A percentile compares a stretch with the other conserved stretches of the same genome.
phyloP scores from a whole-genome alignment of 1,140 invertebrate genomes.

The Leptinotarsa defecta region DNA sequence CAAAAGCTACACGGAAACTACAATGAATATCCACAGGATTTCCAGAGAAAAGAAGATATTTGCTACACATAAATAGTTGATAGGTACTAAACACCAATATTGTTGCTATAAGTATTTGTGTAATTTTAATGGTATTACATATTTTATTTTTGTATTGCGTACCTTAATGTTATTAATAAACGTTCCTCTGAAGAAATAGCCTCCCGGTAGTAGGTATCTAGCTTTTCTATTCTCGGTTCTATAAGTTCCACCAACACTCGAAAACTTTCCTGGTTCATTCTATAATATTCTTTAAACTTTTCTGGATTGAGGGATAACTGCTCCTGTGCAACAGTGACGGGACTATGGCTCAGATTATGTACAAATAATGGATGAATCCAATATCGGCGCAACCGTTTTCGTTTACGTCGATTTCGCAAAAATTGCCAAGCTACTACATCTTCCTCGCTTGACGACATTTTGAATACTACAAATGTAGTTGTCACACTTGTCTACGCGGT shows the following conservation, averaged over 20 bases:
- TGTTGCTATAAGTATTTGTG: no score
- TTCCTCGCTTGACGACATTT: slow-evolving; percentile 1
- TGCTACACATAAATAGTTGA: no score
- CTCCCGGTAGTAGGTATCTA: neutral
- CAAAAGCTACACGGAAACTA: no score
- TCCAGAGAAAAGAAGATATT: no score
- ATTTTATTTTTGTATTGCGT: neutral
- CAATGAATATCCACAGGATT: no score
- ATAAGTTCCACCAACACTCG: neutral
- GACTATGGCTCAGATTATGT: neutral
- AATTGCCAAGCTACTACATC: neutral
- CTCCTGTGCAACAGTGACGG: neutral
- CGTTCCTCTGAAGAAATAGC: neutral
- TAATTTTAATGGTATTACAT: no score
- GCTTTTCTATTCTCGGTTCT: neutral
- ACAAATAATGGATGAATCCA: slow-evolving; percentile 9
- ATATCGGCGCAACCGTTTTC: neutral
- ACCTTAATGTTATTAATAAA: slow-evolving; percentile 11
- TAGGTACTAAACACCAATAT: no score
- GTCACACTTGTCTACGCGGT: neutral
- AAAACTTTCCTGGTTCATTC: slow-evolving; percentile 1
- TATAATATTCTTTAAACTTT: neutral
- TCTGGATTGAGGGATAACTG: neutral
- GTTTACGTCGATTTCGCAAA: neutral
- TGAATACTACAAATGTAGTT: neutral